Conservation (phyloP, 2,888 invertebrate genomes). For the Drosophila borborema region DNA sequence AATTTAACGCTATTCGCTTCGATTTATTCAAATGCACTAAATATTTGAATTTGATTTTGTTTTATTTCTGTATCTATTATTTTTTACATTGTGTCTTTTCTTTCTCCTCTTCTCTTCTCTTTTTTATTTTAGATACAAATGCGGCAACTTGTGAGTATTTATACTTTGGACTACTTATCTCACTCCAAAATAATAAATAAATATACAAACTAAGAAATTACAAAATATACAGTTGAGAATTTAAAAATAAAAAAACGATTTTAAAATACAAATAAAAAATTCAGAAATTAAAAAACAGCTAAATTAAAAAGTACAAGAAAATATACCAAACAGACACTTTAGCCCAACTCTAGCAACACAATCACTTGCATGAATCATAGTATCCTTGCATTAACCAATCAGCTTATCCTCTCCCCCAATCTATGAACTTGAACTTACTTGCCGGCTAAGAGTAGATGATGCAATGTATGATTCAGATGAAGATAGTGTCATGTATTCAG, state of each 20-base stretch:
- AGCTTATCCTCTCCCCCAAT: conserved; percentile 16
- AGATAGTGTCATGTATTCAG: conserved; percentile 21
- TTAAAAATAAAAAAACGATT: background rate
- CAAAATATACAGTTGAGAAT: too few species aligned
- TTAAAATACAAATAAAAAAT: too few species aligned
- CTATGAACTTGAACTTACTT: conserved; percentile 3
- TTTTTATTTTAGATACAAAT: conserved; percentile 49
- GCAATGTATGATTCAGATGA: conserved; percentile 29
- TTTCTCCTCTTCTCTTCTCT: conserved; percentile 24
- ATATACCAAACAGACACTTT: too few species aligned
- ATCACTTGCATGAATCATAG: background rate
- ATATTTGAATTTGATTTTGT: conserved; percentile 1
- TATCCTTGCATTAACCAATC: conserved; percentile 3
- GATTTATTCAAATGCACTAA: background rate
- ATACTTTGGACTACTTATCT: background rate
- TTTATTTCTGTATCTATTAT: conserved; percentile 16
- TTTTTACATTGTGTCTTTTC: conserved; percentile 14
- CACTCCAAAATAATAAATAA: too few species aligned
- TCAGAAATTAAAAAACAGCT: too few species aligned
- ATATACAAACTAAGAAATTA: too few species aligned
- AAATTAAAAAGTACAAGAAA: too few species aligned
- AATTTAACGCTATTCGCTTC: background rate
- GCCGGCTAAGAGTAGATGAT: conserved; percentile 23
- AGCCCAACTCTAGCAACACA: background rate
- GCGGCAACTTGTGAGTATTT: conserved; percentile 63